Evolutionary conservation across 2,888 invertebrate species (phyloP), one percentile per base, ranked within the genome.

Genomic region (Drosophila histrio): DNA sequence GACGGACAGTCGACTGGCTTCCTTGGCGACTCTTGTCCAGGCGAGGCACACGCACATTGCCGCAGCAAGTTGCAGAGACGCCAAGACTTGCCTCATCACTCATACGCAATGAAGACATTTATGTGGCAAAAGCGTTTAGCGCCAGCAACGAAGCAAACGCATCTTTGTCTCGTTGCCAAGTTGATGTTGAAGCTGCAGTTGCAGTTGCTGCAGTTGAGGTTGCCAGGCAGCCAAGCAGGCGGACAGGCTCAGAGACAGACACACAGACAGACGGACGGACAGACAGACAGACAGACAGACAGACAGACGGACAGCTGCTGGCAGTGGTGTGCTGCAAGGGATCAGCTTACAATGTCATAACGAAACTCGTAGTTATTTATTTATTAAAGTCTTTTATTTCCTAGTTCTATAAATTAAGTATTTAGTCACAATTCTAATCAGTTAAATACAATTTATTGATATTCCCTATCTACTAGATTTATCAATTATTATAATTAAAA

Each of bases 101-200:
- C 82, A 83, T 89, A 87, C 86, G 83, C 83, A 84, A 84, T 84
- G 88, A 84, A 84, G 84, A 84, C 88, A 88, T 84, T 86, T 84
- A 88, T 84, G 84, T 82, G 82, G 85, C 89, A 67, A 87, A 84
- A 80, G 44, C 87, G 85, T 69, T 88, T 80, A 74, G 79, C 82
- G 85, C 85, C 89, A 57, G 62, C 54, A 41, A 17, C 34, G 57
- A 44, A 50, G 69, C 69, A 80, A 44, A 46, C 54, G 64, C 60
- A 78, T 60, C 61, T 63, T 67, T 54, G 47, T 28, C 43, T 43
- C 46, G 43, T 41, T 56, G 26, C 52, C 54, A 32, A 43, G 38
- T 54, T 64, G 58, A 13, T 34, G 58, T 26, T 39, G 43, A 11
- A 28, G 64, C 19, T 32, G 43, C 24, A 43, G 28, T 36, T 15